These are phyloP conservation scores for Diadumene lineata DNA, from an alignment of 92 coral and sea anemone genomes.

Conservation along the genomic window DNA sequence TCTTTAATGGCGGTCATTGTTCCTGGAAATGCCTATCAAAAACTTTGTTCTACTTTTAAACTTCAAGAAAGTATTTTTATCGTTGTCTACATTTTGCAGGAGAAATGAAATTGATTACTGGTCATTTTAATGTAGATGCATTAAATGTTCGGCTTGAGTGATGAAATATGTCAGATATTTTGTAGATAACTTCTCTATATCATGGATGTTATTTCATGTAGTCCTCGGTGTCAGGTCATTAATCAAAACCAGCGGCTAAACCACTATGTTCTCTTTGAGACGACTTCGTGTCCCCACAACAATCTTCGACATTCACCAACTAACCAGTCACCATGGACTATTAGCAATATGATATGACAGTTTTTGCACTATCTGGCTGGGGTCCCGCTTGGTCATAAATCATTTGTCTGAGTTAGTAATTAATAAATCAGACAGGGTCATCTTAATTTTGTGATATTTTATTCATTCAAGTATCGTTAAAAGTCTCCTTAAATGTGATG, in stretches of 20 bases:
- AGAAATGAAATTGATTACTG: too few species aligned
- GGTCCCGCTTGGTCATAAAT: constrained; percentile 31
- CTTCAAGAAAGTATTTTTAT: too few species aligned
- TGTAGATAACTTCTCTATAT: background rate
- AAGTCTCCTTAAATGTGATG: background rate
- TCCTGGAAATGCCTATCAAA: background rate
- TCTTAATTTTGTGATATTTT: constrained; percentile 14
- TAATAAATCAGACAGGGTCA: constrained; percentile 30
- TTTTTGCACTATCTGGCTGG: background rate
- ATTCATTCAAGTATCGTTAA: constrained; percentile 16
- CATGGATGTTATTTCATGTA: background rate
- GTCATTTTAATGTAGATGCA: background rate
- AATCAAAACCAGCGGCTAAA: constrained; percentile 25
- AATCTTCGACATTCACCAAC: constrained; percentile 2
- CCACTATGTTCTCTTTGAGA: background rate
- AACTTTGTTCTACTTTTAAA: background rate
- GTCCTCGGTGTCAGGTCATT: constrained; percentile 33
- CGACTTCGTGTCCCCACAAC: constrained; percentile 32
- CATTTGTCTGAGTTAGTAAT: constrained; percentile 26
- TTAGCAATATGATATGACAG: constrained; percentile 11
- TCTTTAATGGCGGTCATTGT: background rate
- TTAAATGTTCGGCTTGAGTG: background rate
- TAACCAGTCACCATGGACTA: constrained; percentile 5
- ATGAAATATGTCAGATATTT: too few species aligned
- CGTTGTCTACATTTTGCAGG: too few species aligned